phyloP scores from a whole-genome alignment of 2,113 vertebrate genomes.

The Capricornis sumatraensis region DNA sequence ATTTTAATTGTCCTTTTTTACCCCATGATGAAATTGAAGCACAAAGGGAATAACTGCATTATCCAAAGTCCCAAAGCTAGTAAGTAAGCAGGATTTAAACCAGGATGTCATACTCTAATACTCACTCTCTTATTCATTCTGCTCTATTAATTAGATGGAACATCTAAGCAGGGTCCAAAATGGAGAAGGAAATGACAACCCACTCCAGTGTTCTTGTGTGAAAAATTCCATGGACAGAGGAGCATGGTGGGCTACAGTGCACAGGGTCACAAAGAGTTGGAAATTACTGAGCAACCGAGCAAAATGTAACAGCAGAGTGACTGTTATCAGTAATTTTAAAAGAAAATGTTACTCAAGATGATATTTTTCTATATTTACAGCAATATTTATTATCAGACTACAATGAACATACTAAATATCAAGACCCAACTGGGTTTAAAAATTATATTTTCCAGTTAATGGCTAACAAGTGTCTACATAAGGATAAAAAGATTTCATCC shows the following conservation, averaged over 20 bases:
- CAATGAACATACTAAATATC: neutral
- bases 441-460: neutral
- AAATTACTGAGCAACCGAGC: neutral
- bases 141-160: neutral
- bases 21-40: neutral
- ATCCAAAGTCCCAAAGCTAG: neutral
- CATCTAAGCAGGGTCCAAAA: neutral
- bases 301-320: neutral
- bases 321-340: neutral
- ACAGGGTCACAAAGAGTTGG: neutral
- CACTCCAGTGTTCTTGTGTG: neutral
- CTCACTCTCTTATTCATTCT: neutral
- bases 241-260: neutral
- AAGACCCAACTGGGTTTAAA: neutral
- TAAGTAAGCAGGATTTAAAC: neutral
- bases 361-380: neutral
- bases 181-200: neutral
- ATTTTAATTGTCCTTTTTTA: neutral
- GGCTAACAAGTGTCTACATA: neutral
- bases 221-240: neutral
- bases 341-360: neutral
- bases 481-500: neutral
- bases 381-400: neutral
- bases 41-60: neutral
- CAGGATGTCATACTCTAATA: neutral